Conservation (phyloP, 2,113 vertebrate species). For the Hystrix brachyura region DNA sequence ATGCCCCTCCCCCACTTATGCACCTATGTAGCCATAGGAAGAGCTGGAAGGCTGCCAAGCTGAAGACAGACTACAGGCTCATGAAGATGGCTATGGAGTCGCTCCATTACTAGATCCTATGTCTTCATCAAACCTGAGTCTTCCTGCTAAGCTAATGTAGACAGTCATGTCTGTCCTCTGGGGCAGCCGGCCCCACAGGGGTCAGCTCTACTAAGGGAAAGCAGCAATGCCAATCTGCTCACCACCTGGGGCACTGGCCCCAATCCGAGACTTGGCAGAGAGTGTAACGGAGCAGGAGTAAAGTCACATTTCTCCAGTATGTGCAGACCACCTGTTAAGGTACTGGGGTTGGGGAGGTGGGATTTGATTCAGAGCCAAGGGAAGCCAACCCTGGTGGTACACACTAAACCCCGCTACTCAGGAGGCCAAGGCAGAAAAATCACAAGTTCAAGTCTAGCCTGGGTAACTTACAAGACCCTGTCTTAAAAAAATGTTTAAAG, state of each 20-base stretch:
- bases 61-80: not conserved
- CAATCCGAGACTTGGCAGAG: not conserved
- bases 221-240: not conserved
- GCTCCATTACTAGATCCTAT: not conserved
- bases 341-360: not conserved
- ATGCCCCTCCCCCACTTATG: too few relatives aligned
- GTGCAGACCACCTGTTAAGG: fast-evolving
- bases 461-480: not conserved
- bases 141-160: not conserved
- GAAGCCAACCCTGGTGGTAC: not conserved
- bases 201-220: not conserved
- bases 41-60: not conserved
- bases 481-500: not conserved
- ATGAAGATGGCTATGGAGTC: not conserved
- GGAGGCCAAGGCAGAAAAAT: not conserved
- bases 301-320: not conserved
- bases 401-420: not conserved
- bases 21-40: not conserved
- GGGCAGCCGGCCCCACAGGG: too few relatives aligned
- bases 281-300: not conserved
- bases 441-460: not conserved
- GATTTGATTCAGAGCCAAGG: not conserved
- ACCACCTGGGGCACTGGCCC: too few relatives aligned
- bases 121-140: not conserved
- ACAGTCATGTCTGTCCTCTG: not conserved